phyloP scores from a whole-genome alignment of 2,113 vertebrate genomes.

The Globicephala melas region DNA sequence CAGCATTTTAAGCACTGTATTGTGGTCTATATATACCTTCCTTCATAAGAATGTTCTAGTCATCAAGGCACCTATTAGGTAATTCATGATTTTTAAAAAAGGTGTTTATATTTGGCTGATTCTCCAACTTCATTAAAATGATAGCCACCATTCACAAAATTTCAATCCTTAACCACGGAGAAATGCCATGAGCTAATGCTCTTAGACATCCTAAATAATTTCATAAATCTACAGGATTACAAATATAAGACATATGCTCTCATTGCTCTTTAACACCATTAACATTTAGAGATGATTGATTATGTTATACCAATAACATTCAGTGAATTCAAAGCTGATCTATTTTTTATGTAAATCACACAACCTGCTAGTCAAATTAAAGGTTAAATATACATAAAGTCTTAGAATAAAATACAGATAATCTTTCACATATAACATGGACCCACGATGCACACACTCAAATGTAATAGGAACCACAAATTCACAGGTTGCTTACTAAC shows the following conservation, averaged over 20 bases:
- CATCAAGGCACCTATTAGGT: slow-evolving; percentile 31
- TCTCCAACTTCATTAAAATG: slow-evolving; percentile 57
- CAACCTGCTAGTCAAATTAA: slow-evolving; percentile 86
- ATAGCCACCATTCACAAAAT: slow-evolving; percentile 56
- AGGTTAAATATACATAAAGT: slow-evolving; percentile 88
- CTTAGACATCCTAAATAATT: slow-evolving; percentile 75
- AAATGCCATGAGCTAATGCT: slow-evolving; percentile 62
- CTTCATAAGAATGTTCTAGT: slow-evolving; percentile 38
- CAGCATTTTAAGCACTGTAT: slow-evolving; percentile 48
- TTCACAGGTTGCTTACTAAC: slow-evolving; percentile 62
- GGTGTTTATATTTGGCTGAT: slow-evolving; percentile 47
- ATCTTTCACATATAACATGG: slow-evolving; percentile 75
- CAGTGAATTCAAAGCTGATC: slow-evolving; percentile 84
- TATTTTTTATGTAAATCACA: slow-evolving; percentile 86
- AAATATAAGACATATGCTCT: slow-evolving; percentile 85
- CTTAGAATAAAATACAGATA: slow-evolving; percentile 81
- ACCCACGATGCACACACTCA: slow-evolving; percentile 66
- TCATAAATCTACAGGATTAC: slow-evolving; percentile 81
- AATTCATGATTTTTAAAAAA: slow-evolving; percentile 26
- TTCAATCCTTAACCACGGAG: slow-evolving; percentile 43
- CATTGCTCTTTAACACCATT: slow-evolving; percentile 84
- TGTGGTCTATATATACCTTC: slow-evolving; percentile 5
- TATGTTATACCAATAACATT: slow-evolving; percentile 81
- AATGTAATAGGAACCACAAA: slow-evolving; percentile 39
- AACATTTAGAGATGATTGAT: slow-evolving; percentile 87